Evolutionary conservation across 2,888 invertebrate genomes (phyloP), one percentile per base, ranked within the genome.

Genomic region (Melinopterus prodromus): DNA sequence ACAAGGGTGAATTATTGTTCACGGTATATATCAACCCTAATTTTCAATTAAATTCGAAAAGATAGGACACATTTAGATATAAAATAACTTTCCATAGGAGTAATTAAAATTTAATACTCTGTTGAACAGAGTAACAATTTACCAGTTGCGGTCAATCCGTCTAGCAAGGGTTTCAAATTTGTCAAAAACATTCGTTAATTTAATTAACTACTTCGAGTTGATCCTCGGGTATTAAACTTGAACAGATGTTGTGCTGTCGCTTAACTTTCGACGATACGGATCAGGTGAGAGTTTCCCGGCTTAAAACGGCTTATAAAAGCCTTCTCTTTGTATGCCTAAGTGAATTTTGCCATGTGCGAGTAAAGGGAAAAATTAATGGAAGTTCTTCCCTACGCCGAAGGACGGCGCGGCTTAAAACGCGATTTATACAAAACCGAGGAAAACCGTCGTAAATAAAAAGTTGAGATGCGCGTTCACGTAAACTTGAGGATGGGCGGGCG

Each of bases 281-380:
- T 74, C 74, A 74, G 74, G 74, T 74, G 74, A 37, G 74, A 35
- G 74, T 36, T 74, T 74, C 35, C 74, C 74, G 37, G 74, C 74
- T 36, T 74, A 74, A 74, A 74, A 37, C 74, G 36, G 74, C 74
- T 74, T 74, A 36, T 37, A 74, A 35, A 35, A 37, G 36, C 35
- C 53, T 53, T 53, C 53, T 12, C 53, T 53, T 53, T 53, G 53
- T 53, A 53, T 53, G 74, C 74, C 77, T 69, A 71, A 80, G 76
- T 70, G 78, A 80, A 77, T 78, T 80, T 78, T 76, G 78, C 72
- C 78, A 77, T 76, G 76, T 74, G 77, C 80, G 35, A 37, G 35
- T 26, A 69, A 74, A 16, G 71, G 72, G 78, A 78, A 78, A 80
- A 80, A 78, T 80, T 80, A 80, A 80, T 80, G 80, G 78, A 78